A percentile compares a stretch with the other conserved stretches of the same genome.
phyloP scores from a whole-genome alignment of 2,797 vertebrate genomes.

The Intellagama lesueurii region DNA sequence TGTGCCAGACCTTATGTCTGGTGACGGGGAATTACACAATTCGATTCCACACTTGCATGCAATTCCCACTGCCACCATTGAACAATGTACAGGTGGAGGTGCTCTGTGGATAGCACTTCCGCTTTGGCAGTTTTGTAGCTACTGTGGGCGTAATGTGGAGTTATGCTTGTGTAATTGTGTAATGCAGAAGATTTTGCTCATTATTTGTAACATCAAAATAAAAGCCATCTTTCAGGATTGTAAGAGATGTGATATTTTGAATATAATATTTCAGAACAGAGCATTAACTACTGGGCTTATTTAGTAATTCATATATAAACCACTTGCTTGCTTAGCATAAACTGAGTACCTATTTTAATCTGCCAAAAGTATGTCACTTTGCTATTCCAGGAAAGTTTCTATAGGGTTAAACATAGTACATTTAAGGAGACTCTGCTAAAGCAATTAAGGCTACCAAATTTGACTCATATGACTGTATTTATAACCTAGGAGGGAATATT shows the following conservation, averaged over 20 bases:
- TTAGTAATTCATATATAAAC: neutral
- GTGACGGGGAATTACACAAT: no score
- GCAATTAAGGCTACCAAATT: constrained; percentile 70
- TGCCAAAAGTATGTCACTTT: constrained; percentile 1
- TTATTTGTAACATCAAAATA: neutral
- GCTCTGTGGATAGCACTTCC: no score
- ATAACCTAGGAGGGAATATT: constrained; percentile 70
- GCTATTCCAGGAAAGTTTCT: constrained; percentile 52
- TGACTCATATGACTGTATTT: constrained; percentile 71
- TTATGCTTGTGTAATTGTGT: no score
- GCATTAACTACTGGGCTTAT: neutral
- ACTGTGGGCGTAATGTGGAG: no score
- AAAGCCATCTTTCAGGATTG: neutral
- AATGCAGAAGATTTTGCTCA: no score
- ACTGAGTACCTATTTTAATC: constrained; percentile 23
- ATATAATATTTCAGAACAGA: neutral
- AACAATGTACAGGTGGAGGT: no score
- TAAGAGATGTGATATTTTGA: neutral
- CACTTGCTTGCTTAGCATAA: constrained; percentile 2
- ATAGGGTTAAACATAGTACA: constrained; percentile 69
- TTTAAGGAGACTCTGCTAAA: constrained; percentile 73
- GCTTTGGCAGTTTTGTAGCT: no score
- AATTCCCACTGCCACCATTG: no score
- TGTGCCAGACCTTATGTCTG: no score
- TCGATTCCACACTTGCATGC: no score